These are phyloP conservation scores for Amiota mariae DNA, from an alignment of 2,888 invertebrate species.

Conservation along the genomic window DNA sequence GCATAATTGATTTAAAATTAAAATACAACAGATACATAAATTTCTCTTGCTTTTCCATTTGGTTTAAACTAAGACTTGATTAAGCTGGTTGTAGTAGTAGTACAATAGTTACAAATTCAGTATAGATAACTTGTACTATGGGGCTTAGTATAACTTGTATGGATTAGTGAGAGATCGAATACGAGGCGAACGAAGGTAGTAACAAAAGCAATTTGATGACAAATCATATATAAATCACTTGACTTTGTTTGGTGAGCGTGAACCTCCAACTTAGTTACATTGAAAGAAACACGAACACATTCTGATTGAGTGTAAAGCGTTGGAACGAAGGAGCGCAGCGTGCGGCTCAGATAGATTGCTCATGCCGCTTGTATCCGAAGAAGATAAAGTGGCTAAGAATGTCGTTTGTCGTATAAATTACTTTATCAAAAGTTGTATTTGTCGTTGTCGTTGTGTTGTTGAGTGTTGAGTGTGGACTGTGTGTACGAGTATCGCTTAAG, in stretches of 20 bases:
- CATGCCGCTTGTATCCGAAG: not conserved
- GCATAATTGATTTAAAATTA: conserved; percentile 21
- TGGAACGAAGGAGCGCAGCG: not conserved
- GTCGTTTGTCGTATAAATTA: conserved; percentile 25
- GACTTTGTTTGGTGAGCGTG: not conserved
- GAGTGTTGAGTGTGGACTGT: not conserved
- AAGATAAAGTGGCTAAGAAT: conserved; percentile 22
- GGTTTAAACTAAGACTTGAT: not conserved
- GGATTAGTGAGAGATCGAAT: too few species aligned
- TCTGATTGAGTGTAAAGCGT: not conserved
- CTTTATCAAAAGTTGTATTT: conserved; percentile 17
- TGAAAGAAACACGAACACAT: not conserved
- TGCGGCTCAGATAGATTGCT: not conserved
- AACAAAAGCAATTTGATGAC: conserved; percentile 16
- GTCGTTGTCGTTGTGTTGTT: conserved; percentile 6
- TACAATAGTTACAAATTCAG: not conserved
- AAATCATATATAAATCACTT: conserved; percentile 21
- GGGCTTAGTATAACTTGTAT: too few species aligned
- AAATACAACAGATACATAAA: conserved; percentile 16
- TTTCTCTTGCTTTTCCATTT: not conserved
- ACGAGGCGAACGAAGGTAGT: not conserved
- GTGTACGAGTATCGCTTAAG: not conserved
- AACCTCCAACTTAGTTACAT: not conserved
- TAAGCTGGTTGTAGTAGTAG: not conserved
- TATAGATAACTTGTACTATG: not conserved